Evolutionary conservation across 2,888 invertebrate genomes (phyloP), one percentile per base, ranked within the genome.

Genomic region (Cheilosia impressa): DNA sequence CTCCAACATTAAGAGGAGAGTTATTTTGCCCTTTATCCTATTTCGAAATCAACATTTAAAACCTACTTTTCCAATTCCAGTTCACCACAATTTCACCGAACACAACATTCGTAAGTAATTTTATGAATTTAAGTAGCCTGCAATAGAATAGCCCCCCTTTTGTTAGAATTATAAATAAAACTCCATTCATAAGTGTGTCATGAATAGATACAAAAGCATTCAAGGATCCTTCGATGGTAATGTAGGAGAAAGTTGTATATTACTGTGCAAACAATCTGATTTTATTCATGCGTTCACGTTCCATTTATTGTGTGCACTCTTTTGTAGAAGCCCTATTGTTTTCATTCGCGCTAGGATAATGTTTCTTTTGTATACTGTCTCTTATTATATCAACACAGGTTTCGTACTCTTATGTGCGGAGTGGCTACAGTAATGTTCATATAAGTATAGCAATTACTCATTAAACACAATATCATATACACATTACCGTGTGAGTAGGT

Each of bases 181-280:
- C 7, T 60, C 10, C 9, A 60, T 60, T 60, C 45, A 62, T 31
- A 27, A 27, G 45, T 31, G 5, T 10, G 45, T 62, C 27, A 62
- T 45, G 31, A 62, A 62, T 62, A 31, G 17, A 47, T 24, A 24
- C n/a, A 22, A 24, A 9, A 24, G n/a, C 9, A 27, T 19, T 27
- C 13, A 62, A 62, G 60, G 45, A 62, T 31, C 17, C 27, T 27
- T 19, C 10, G 4, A 45, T 45, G 43, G 17, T 31, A 45, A 47
- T 31, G 31, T 10, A 17, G 31, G 31, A n/a, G 27, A 45, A 62
- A 62, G 45, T 43, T 38, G 13, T 38, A 38, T 13, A 13, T 4
- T 24, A 47, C 27, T 10, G 10, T 24, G 4, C 27, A 60, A 45
- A 15, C 31, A 17, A 62, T 43, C 27, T 3, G 24, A 7, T 45